Conservation (phyloP, 2,113 vertebrate genomes). For the Pseudorhombus dupliciocellatus region DNA sequence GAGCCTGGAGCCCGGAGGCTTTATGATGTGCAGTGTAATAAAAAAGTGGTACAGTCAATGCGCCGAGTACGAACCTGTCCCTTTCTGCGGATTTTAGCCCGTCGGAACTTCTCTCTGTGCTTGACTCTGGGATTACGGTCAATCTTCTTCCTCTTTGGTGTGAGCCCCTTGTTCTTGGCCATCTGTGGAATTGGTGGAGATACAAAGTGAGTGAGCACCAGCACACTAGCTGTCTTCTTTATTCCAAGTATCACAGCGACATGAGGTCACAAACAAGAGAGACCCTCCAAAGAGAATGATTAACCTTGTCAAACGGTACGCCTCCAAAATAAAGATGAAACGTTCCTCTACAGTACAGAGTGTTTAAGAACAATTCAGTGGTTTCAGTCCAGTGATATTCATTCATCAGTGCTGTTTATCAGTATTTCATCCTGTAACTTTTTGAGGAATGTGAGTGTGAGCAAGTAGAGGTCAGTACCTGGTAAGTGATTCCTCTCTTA, state of each 20-base stretch:
- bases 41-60: neutral
- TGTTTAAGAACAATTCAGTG: neutral
- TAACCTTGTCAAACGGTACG: neutral
- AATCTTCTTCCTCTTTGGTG: constrained; percentile 93
- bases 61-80: constrained; percentile 84
- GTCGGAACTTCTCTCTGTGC: constrained; percentile 92
- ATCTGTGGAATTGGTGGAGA: constrained; percentile 72
- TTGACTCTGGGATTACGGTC: constrained; percentile 97
- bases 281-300: neutral
- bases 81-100: constrained; percentile 92
- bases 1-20: neutral
- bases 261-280: neutral
- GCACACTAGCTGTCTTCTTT: neutral
- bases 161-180: constrained; percentile 91
- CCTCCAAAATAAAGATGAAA: neutral
- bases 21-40: neutral
- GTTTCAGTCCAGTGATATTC: too few relatives aligned
- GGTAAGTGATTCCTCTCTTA: constrained; percentile 85
- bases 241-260: too few relatives aligned
- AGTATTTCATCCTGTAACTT: neutral
- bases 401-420: too few relatives aligned
- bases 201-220: neutral
- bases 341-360: neutral
- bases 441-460: neutral
- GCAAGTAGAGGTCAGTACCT: constrained; percentile 67